Conservation (phyloP, 2,113 vertebrate genomes). For the Gracilinanus agilis region DNA sequence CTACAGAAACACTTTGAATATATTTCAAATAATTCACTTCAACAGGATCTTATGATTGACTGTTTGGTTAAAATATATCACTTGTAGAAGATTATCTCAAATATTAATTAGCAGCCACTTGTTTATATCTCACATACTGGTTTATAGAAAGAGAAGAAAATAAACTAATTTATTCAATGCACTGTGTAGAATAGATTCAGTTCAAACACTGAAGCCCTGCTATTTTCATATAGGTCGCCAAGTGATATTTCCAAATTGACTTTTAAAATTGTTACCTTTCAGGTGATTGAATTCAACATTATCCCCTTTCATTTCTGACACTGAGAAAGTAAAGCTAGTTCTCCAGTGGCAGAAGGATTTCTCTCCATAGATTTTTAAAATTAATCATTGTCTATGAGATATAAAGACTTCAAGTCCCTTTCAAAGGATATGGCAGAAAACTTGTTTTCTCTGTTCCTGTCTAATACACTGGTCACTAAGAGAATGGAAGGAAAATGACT, state of each 20-base stretch:
- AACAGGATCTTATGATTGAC: constrained; percentile 34
- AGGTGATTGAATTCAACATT: background rate
- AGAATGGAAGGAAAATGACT: background rate
- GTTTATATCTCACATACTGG: constrained; percentile 24
- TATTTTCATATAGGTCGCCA: constrained; percentile 52
- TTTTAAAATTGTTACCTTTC: background rate
- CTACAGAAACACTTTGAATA: constrained; percentile 14
- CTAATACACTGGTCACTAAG: background rate
- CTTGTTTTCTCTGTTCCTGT: constrained; percentile 22
- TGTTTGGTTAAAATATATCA: constrained; percentile 37
- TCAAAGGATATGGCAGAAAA: background rate
- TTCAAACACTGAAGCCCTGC: background rate
- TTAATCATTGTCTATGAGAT: background rate
- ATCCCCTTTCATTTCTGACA: constrained; percentile 32
- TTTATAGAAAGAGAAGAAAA: constrained; percentile 38
- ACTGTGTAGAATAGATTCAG: constrained; percentile 43
- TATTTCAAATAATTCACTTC: constrained; percentile 48
- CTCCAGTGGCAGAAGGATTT: background rate
- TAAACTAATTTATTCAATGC: constrained; percentile 56
- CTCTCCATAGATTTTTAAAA: background rate
- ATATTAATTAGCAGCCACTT: constrained; percentile 40
- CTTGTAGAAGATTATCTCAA: constrained; percentile 22
- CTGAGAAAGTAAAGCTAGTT: constrained; percentile 39
- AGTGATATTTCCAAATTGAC: constrained; percentile 53
- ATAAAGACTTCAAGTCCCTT: constrained; percentile 5